Conservation (phyloP, 2,888 invertebrate species). For the Phytoseiulus persimilis region DNA sequence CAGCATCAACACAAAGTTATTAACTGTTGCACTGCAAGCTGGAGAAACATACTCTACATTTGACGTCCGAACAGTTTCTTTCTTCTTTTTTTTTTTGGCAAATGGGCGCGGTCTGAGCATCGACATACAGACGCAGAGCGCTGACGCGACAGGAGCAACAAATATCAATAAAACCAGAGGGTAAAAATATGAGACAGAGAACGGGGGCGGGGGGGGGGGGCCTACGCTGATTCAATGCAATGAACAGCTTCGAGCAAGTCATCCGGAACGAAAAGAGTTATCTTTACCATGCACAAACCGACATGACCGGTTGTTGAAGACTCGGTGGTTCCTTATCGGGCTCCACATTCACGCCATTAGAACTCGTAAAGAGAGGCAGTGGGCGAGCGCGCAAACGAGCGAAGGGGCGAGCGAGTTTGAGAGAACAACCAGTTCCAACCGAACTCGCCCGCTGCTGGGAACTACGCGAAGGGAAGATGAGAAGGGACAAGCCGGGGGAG, state of each 20-base stretch:
- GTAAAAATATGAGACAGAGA: no score
- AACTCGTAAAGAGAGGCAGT: background rate
- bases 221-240: background rate
- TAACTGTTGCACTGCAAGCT: no score
- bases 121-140: no score
- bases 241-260: background rate
- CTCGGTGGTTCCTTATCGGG: conserved; percentile 49
- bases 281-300: background rate
- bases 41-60: no score
- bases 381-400: background rate
- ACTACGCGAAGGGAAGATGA: background rate
- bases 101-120: no score
- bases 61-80: no score
- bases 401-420: background rate
- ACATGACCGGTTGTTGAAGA: conserved; percentile 49
- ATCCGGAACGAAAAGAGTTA: background rate
- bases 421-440: background rate
- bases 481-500: background rate
- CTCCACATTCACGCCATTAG: conserved; percentile 49
- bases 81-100: no score
- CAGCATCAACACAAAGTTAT: no score
- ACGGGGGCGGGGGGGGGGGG: background rate
- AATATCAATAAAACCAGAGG: no score
- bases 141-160: no score
- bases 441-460: background rate